Conservation (phyloP, 2,113 vertebrate genomes). For the Propithecus coquereli region DNA sequence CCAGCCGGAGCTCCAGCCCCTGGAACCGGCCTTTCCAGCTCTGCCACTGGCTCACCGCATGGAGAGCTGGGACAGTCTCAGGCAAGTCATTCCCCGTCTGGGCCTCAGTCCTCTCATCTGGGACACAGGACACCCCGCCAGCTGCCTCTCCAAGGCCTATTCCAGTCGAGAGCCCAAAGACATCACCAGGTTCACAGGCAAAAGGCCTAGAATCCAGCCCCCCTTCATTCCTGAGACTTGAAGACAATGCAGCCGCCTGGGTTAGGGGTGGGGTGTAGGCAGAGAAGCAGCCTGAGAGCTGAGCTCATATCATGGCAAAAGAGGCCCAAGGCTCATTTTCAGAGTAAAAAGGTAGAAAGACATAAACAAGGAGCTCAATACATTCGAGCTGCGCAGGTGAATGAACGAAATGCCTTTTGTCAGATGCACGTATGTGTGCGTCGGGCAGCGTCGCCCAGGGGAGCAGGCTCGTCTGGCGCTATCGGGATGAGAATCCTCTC, state of each 20-base stretch:
- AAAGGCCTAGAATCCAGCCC: background rate
- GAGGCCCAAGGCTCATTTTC: background rate
- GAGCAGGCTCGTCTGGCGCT: accelerated
- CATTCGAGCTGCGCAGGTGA: background rate
- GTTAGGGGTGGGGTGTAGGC: background rate
- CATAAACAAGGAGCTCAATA: accelerated
- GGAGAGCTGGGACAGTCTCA: background rate
- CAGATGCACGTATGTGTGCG: too few species aligned
- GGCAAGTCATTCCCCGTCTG: background rate
- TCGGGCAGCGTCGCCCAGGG: accelerated
- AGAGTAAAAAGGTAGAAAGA: background rate
- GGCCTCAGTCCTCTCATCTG: background rate
- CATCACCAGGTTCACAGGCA: background rate
- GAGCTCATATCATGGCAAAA: background rate
- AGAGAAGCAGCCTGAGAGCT: background rate
- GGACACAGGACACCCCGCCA: background rate
- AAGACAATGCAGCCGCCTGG: background rate
- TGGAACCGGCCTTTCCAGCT: too few species aligned
- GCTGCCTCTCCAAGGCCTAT: background rate
- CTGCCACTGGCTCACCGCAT: background rate
- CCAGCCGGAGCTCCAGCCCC: background rate
- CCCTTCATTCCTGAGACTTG: background rate
- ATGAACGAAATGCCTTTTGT: background rate
- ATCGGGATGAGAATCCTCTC: background rate
- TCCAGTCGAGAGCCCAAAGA: background rate